These are phyloP conservation scores for Brenthis ino DNA, from an alignment of 2,888 invertebrate species.

Conservation along the genomic window DNA sequence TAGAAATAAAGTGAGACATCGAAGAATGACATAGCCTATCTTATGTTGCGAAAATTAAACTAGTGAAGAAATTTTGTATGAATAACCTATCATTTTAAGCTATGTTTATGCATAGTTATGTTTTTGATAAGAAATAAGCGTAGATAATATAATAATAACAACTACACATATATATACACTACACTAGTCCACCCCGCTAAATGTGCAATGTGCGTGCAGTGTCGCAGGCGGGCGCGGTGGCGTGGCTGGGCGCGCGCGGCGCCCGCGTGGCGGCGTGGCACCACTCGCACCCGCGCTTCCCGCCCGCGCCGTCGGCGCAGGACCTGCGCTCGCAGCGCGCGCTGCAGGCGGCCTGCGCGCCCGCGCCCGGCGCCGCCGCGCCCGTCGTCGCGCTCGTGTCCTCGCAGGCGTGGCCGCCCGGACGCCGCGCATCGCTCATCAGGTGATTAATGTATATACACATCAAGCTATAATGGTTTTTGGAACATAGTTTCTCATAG, in stretches of 20 bases:
- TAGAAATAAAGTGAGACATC: no score
- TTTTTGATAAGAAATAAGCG: no score
- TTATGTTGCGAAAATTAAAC: no score
- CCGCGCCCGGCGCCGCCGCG: constrained; percentile 60
- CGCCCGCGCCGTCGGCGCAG: constrained; percentile 85
- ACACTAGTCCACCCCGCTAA: no score
- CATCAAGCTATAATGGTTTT: no score
- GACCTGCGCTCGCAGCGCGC: constrained; percentile 86
- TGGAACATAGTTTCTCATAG: no score
- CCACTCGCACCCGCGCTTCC: constrained; percentile 89
- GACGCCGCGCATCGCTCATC: constrained; percentile 48
- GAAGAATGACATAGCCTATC: no score
- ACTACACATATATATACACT: no score
- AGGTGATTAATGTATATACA: not conserved
- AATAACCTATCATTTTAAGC: no score
- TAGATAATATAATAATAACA: no score
- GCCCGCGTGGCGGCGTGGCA: constrained; percentile 87
- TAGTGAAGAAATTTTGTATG: no score
- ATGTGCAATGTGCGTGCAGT: constrained; percentile 48
- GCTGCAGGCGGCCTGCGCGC: constrained; percentile 61
- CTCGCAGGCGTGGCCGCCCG: constrained; percentile 81
- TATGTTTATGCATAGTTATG: no score
- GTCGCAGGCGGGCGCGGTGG: constrained; percentile 83
- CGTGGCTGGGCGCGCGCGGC: constrained; percentile 72
- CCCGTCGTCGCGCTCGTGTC: constrained; percentile 83